phyloP scores from a whole-genome alignment of 2,888 invertebrate genomes.

The Nebria brevicollis region DNA sequence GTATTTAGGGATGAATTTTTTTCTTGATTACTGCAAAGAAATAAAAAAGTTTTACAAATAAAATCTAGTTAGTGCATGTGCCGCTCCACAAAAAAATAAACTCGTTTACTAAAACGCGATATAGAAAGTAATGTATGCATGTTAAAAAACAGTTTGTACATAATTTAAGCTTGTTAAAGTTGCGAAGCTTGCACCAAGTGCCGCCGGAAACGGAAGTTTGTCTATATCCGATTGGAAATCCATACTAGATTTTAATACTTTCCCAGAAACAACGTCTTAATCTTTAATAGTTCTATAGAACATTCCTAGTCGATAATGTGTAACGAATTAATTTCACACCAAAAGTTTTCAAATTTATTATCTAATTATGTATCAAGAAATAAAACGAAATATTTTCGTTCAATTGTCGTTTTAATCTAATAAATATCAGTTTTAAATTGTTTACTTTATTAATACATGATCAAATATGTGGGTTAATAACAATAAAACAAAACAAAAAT shows the following conservation, averaged over 20 bases:
- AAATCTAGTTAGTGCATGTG: background rate
- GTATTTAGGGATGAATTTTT: too few relatives aligned
- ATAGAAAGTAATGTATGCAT: background rate
- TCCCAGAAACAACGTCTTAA: background rate
- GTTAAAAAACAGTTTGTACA: conserved; percentile 13
- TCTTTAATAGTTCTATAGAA: background rate
- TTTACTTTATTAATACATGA: too few relatives aligned
- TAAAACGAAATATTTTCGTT: too few relatives aligned
- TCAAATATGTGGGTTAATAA: too few relatives aligned
- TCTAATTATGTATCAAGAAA: too few relatives aligned
- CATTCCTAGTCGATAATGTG: background rate
- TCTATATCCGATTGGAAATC: conserved; percentile 42
- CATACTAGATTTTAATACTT: conserved; percentile 11
- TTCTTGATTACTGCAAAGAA: background rate
- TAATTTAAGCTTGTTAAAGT: conserved; percentile 23
- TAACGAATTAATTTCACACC: background rate
- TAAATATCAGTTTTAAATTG: too few relatives aligned
- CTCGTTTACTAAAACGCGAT: background rate
- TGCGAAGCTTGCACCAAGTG: background rate
- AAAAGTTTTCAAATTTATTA: background rate
- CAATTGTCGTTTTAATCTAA: too few relatives aligned
- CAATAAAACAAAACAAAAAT: too few relatives aligned
- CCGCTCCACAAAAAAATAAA: background rate
- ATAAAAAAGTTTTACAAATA: background rate
- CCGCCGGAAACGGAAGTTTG: conserved; percentile 33